phyloP scores from a whole-genome alignment of 2,113 vertebrate genomes.

The Dicentrarchus labrax region DNA sequence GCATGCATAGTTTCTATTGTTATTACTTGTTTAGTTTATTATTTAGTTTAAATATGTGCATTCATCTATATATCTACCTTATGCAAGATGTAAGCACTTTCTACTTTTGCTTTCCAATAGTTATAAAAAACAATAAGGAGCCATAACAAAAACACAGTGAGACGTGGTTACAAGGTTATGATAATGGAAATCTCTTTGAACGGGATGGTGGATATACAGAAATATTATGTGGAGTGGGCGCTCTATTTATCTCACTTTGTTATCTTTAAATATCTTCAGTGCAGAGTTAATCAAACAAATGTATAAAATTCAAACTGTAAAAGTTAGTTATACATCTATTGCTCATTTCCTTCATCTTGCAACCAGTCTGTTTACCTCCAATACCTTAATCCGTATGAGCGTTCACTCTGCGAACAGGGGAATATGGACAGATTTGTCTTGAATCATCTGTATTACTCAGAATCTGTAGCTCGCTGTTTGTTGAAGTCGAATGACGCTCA shows the following conservation, averaged over 20 bases:
- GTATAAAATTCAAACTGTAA: slow-evolving; percentile 8
- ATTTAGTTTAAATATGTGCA: no score
- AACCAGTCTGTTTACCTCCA: slow-evolving; percentile 8
- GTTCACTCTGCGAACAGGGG: slow-evolving; percentile 22
- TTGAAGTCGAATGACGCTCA: slow-evolving; percentile 34
- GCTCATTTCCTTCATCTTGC: slow-evolving; percentile 18
- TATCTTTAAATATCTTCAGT: slow-evolving; percentile 15
- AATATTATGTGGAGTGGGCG: neutral
- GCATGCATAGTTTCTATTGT: no score
- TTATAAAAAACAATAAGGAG: neutral
- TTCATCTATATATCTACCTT: no score
- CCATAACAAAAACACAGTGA: neutral
- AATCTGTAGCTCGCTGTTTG: slow-evolving; percentile 33
- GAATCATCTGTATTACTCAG: slow-evolving; percentile 48
- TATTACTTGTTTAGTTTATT: no score
- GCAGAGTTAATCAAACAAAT: slow-evolving; percentile 2
- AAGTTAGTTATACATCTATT: slow-evolving; percentile 13
- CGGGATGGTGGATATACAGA: neutral
- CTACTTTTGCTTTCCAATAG: neutral
- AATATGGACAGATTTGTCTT: slow-evolving; percentile 12
- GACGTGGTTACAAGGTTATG: neutral
- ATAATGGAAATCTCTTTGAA: neutral
- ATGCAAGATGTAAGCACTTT: no score
- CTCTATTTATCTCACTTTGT: slow-evolving; percentile 9
- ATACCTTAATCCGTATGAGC: slow-evolving; percentile 31